Evolutionary conservation across 2,797 vertebrate species (phyloP), one percentile per base, ranked within the genome.

Genomic region (Oreonectes daqikongensis): DNA sequence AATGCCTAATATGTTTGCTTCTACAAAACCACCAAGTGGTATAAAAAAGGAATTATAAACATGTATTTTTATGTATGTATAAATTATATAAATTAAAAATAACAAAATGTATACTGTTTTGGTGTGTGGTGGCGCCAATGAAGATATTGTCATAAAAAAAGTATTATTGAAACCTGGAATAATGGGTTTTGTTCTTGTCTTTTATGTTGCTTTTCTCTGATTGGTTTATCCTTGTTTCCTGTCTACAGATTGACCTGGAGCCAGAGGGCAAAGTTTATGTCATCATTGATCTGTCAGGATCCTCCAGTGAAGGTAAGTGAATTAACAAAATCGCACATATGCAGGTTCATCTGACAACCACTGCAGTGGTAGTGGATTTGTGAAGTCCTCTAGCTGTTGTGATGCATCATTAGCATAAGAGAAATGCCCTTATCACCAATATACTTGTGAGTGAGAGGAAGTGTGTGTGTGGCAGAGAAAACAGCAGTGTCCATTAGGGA

Each of bases 261-360:
- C 97, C 97, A 0, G 96, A 99, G 91, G 97, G 97, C 84, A 97
- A 91, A 90, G 95, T 99, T 44, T 97, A 96, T 73, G 97, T 99
- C 88, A 92, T 99, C 92, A 99, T 99, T 57, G 96, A 99, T 90
- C 94, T 99, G 85, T 98, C 97, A 28, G 97, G 96, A 86, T 99
- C 97, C 0, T 98, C 97, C 35, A 95, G 96, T 63, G 97, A 99
- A 94, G 97, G 97, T 99, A 95, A 77, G 75, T 38, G 42, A n/a
- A 68, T 57, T 46, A 9, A 40, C 59, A 32, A 30, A 30, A 60
- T 10, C 5, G n/a, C 59, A 35, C 8, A 10, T 8, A 35, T 30
- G 26, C 5, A 60, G 53, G 11, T 15, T 26, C 4, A 10, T 2
- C 22, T 15, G 53, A 15, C 2, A 14, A 17, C 53, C 24, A 15